Evolutionary conservation across 2,888 invertebrate genomes (phyloP), one percentile per base, ranked within the genome.

Genomic region (Athalia circularis): DNA sequence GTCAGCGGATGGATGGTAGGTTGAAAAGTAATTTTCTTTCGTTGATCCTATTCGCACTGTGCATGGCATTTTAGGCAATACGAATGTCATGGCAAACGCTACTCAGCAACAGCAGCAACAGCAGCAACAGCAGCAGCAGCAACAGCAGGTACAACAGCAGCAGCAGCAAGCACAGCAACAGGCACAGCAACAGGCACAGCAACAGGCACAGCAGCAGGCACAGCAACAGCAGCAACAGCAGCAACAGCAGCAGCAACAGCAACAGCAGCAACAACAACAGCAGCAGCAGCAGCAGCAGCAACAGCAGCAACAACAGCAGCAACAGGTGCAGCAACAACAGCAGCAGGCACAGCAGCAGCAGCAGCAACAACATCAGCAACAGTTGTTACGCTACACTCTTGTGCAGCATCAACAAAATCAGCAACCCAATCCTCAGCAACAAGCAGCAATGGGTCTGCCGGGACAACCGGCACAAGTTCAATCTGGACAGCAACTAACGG

Each of bases 161-260:
- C 88, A 86, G 86, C 92, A 92, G 79, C 92, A 90, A 61, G 91
- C 89, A 59, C 90, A 90, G 77, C n/a, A n/a, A n/a, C n/a, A n/a
- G n/a, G n/a, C n/a, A n/a, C n/a, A n/a, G n/a, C 89, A 88, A 80
- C 86, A 84, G 74, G 87, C 86, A 86, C 88, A 87, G 70, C 82
- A 81, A 13, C 84, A 83, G 68, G 84, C 85, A 52, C 85, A 85
- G 74, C 82, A 84, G 65, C 81, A 82, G 72, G 85, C 84, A 74
- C 88, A 85, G 67, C 86, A 87, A 80, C 89, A 90, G 77, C 89
- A 89, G 77, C 87, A 87, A 29, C 85, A 86, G 76, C 88, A 88
- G 70, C 86, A 86, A 68, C 86, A 89, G 77, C 89, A 91, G 83
- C 81, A 89, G 84, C 88, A 87, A 82, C 86, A 90, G 85, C 87